Evolutionary conservation across 2,113 vertebrate genomes (phyloP).

Genomic region (Megaleporinus macrocephalus): DNA sequence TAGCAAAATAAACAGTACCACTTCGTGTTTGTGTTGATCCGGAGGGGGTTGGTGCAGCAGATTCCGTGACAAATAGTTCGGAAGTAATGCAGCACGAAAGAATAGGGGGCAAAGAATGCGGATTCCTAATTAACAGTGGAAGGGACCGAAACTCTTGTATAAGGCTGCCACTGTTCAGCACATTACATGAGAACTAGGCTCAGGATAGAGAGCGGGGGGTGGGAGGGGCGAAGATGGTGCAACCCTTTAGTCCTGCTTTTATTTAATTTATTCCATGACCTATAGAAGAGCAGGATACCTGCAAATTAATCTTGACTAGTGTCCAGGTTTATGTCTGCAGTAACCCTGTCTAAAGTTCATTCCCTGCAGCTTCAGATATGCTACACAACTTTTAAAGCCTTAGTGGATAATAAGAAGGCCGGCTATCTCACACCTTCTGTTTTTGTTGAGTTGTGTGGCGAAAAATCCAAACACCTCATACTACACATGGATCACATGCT

Average conservation of each 20-base stretch:
- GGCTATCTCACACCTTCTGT: too few species aligned
- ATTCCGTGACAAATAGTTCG: conserved; percentile 81
- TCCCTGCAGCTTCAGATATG: neutral
- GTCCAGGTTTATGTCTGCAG: neutral
- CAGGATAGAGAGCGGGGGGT: neutral
- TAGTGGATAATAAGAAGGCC: too few species aligned
- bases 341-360: neutral
- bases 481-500: too few species aligned
- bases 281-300: neutral
- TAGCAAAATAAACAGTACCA: conserved; percentile 63
- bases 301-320: neutral
- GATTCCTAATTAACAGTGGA: conserved; percentile 70
- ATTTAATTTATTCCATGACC: neutral
- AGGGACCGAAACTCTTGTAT: conserved; percentile 57
- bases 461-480: too few species aligned
- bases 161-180: conserved; percentile 57
- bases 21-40: conserved; percentile 67
- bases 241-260: neutral
- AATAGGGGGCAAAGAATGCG: conserved; percentile 75
- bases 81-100: conserved; percentile 78
- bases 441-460: too few species aligned
- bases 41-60: conserved; percentile 62
- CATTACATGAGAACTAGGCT: conserved; percentile 54
- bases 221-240: neutral
- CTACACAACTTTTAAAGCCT: too few species aligned